phyloP scores from a whole-genome alignment of 2,888 invertebrate genomes.

The Cremastobaeus sp. region DNA sequence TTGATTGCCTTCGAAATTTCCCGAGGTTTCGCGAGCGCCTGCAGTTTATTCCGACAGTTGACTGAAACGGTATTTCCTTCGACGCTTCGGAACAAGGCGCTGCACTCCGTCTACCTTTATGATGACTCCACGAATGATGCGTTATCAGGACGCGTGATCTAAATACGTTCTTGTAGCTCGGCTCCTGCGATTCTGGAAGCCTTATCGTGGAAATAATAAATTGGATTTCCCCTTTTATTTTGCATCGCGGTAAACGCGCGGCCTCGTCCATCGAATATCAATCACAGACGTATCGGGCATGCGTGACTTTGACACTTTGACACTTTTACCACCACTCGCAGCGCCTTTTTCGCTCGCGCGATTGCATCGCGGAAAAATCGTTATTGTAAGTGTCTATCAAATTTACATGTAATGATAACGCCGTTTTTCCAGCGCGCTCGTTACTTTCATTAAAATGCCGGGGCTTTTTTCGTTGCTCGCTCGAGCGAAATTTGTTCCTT shows the following conservation, averaged over 20 bases:
- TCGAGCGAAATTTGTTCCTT: conserved; percentile 45
- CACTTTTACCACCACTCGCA: conserved; percentile 15
- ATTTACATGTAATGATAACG: conserved; percentile 28
- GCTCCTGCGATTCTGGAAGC: conserved; percentile 63
- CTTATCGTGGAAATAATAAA: conserved; percentile 61
- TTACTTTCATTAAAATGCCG: conserved; percentile 53
- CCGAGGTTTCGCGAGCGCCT: neutral
- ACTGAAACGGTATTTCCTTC: conserved; percentile 37
- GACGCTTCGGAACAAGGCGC: conserved; percentile 52
- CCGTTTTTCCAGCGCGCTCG: conserved; percentile 11
- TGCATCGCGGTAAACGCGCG: conserved; percentile 53
- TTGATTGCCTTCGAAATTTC: no score
- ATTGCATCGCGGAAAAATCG: conserved; percentile 46
- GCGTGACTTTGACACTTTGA: conserved; percentile 55
- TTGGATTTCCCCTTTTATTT: conserved; percentile 60
- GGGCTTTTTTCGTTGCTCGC: conserved; percentile 25
- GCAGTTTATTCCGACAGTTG: conserved; percentile 8
- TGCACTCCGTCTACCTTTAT: conserved; percentile 59
- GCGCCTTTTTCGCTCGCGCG: neutral
- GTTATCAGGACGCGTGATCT: conserved; percentile 59
- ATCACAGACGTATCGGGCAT: conserved; percentile 45
- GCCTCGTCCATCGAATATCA: conserved; percentile 61
- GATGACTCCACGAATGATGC: conserved; percentile 60
- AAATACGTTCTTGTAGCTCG: conserved; percentile 59
- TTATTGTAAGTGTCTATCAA: conserved; percentile 40